Evolutionary conservation across 2,113 vertebrate genomes (phyloP), one percentile per base, ranked within the genome.

Genomic region (Heterocephalus glaber): DNA sequence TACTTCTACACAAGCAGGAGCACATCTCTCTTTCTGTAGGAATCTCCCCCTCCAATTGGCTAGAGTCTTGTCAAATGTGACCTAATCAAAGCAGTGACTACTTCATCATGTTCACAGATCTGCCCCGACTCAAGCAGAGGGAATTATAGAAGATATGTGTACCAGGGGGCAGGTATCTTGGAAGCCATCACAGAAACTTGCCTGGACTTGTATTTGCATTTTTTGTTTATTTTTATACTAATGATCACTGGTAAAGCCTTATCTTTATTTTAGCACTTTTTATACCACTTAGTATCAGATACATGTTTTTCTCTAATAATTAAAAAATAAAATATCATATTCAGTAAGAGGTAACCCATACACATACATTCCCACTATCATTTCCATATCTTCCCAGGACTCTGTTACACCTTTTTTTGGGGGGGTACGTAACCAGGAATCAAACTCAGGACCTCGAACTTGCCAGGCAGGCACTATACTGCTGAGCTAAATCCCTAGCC

Each of bases 241-340:
- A 80, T 38, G 1, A 5, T 47, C 44, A 83, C 4, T 60, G 81
- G 47, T 47, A 72, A 90, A 72, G 66, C 66, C 6, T 52, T 49
- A 41, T 35, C 14, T 82, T 82, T 89, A 41, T 87, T 52, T 92
- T 83, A 77, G 41, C 77, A 68, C n/a, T 74, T 94, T 83, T 77
- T 49, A 41, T 65, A 56, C 16, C 17, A 76, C 12, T 54, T 28
- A 77, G 16, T 81, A 30, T 63, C 19, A 82, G 79, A 52, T n/a
- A 35, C 9, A 61, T 70, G 22, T 26, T 92, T 89, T 96, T 65
- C 52, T 66, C 7, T 28, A 63, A 80, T 44, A 74, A 66, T 76
- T 58, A 54, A 49, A 77, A 61, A 89, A 65, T 30, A 5, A 52
- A 83, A 38, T 79, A 94, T 70, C 68, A 89, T 81, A 81, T 95